Evolutionary conservation across 2,797 vertebrate species (phyloP).

Genomic region (Syngnathus rostellatus): DNA sequence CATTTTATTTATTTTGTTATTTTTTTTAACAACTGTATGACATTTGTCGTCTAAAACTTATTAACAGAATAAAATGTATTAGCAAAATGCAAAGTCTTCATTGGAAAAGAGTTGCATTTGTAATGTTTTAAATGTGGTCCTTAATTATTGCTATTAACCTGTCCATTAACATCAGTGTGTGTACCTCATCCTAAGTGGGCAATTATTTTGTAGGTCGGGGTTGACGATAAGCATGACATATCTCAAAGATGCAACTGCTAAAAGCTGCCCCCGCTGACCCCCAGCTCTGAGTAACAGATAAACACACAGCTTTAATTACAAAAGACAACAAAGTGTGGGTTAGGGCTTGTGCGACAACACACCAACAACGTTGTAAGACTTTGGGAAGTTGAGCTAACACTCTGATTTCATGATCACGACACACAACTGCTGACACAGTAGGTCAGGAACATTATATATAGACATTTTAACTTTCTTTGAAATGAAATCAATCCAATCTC

Average conservation of each 20-base stretch:
- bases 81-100: background rate
- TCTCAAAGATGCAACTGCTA: slow-evolving; percentile 49
- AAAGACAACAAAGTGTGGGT: background rate
- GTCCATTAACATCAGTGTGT: background rate
- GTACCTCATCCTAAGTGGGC: background rate
- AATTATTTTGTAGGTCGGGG: background rate
- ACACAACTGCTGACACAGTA: background rate
- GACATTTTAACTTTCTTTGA: background rate
- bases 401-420: background rate
- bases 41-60: too few species aligned
- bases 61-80: background rate
- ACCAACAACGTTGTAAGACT: slow-evolving; percentile 34
- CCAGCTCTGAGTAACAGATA: slow-evolving; percentile 57
- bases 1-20: background rate
- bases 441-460: background rate
- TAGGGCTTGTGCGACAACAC: background rate
- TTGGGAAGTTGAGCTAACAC: background rate
- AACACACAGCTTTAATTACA: slow-evolving; percentile 34
- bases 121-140: background rate
- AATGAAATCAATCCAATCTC: background rate
- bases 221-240: slow-evolving; percentile 36
- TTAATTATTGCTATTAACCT: background rate
- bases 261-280: slow-evolving; percentile 59
- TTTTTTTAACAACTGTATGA: background rate
- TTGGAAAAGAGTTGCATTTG: background rate